phyloP scores from a whole-genome alignment of 2,797 vertebrate genomes.

The Galaxias olidus region DNA sequence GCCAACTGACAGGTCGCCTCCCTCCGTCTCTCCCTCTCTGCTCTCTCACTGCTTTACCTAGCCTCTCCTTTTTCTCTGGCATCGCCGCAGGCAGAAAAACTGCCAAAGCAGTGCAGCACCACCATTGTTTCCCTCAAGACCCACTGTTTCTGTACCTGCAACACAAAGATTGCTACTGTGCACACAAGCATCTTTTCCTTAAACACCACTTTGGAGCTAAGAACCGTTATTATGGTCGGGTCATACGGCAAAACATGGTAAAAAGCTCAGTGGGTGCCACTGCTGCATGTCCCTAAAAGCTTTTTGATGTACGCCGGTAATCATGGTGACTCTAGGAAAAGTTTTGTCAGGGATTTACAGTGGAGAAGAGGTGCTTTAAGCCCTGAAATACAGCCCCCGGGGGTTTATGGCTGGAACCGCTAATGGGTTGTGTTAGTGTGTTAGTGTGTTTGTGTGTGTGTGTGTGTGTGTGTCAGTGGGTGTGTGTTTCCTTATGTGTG shows the following conservation, averaged over 20 bases:
- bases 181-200: background rate
- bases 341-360: slow-evolving; percentile 54
- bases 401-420: slow-evolving; percentile 49
- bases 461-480: background rate
- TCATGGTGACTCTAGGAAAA: slow-evolving; percentile 47
- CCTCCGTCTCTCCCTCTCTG: slow-evolving; percentile 10
- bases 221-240: slow-evolving; percentile 1
- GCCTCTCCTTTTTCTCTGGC: slow-evolving; percentile 44
- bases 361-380: slow-evolving; percentile 50
- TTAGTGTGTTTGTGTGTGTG: background rate
- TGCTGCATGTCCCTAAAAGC: slow-evolving; percentile 45
- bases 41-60: slow-evolving; percentile 39
- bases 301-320: slow-evolving; percentile 41
- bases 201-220: background rate
- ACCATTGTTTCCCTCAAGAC: slow-evolving; percentile 38
- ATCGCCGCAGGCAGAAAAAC: slow-evolving; percentile 42
- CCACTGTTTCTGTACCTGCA: slow-evolving; percentile 28
- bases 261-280: slow-evolving; percentile 20
- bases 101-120: slow-evolving; percentile 53
- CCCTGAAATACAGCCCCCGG: slow-evolving; percentile 36
- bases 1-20: slow-evolving; percentile 38
- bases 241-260: slow-evolving; percentile 27
- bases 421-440: slow-evolving; percentile 42
- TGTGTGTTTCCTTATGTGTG: background rate
- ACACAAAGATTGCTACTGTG: slow-evolving; percentile 9